A percentile compares a stretch with the other conserved stretches of the same genome.
Evolutionary conservation across 2,797 vertebrate species (phyloP).

Genomic region (Parambassis ranga): DNA sequence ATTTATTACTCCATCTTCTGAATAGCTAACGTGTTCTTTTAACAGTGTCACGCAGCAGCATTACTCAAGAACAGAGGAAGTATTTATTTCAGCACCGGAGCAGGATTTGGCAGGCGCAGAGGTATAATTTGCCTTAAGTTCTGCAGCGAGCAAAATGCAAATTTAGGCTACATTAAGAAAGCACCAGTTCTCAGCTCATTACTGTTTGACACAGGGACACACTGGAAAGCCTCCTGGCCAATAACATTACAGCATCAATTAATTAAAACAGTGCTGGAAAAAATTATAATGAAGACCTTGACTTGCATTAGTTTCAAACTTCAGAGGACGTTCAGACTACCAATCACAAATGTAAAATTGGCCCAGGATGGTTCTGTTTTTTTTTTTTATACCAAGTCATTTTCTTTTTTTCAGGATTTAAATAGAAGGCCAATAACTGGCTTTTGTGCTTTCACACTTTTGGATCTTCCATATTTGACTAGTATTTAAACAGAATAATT

Average conservation of each 20-base stretch:
- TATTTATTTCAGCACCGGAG: slow-evolving; percentile 10
- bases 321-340: slow-evolving; percentile 7
- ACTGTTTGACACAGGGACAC: slow-evolving; percentile 14
- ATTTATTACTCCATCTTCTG: background rate
- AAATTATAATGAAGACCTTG: slow-evolving; percentile 12
- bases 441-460: no score
- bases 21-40: slow-evolving; percentile 2
- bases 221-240: slow-evolving; percentile 22
- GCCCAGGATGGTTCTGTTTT: no score
- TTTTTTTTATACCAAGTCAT: no score
- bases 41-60: slow-evolving; percentile 15
- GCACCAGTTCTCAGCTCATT: slow-evolving; percentile 30
- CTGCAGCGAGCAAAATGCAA: slow-evolving; percentile 43
- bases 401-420: no score
- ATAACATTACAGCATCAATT: slow-evolving; percentile 5
- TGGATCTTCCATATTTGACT: no score
- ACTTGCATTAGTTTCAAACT: background rate
- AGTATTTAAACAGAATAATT: no score
- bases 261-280: slow-evolving; percentile 20
- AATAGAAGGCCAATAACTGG: no score
- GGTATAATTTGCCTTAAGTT: slow-evolving; percentile 39
- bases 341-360: background rate
- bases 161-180: slow-evolving; percentile 31
- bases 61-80: slow-evolving; percentile 12
- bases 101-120: slow-evolving; percentile 25